Evolutionary conservation across 37 sponge, comb jelly and placozoan genomes (phyloP).

Genomic region (Oscarella lobularis): DNA sequence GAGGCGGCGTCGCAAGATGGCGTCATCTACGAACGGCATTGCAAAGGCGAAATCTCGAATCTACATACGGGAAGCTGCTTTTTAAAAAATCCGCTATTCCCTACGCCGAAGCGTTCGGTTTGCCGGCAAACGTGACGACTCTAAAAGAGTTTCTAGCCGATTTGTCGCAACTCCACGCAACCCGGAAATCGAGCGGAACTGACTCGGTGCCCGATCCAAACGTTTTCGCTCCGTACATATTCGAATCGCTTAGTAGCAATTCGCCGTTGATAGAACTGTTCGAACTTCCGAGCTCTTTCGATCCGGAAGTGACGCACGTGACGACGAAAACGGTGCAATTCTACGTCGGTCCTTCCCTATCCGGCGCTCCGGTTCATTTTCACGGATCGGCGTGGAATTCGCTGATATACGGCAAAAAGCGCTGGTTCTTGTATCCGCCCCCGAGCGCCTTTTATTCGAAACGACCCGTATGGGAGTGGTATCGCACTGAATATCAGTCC

Average conservation of each 20-base stretch:
- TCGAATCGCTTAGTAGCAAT: constrained; percentile 23
- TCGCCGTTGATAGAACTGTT: constrained; percentile 51
- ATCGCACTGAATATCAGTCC: constrained; percentile 8
- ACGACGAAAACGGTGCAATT: constrained; percentile 20
- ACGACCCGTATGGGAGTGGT: constrained; percentile 65
- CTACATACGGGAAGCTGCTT: constrained; percentile 34
- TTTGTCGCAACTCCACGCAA: constrained; percentile 16
- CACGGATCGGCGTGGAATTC: constrained; percentile 59
- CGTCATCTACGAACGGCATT: constrained; percentile 21
- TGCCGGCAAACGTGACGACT: constrained; percentile 9
- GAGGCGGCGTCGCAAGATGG: constrained; percentile 33
- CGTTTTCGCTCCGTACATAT: constrained; percentile 28
- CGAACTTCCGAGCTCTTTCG: constrained; percentile 28
- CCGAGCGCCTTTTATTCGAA: constrained; percentile 46
- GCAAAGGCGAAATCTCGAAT: constrained; percentile 52
- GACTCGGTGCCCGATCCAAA: constrained; percentile 2
- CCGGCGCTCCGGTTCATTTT: constrained; percentile 55
- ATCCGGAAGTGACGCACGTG: constrained; percentile 44
- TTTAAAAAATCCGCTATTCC: constrained; percentile 32
- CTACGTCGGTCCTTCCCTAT: constrained; percentile 55
- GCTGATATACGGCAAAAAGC: constrained; percentile 56
- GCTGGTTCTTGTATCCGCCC: constrained; percentile 77
- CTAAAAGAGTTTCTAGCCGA: constrained; percentile 31
- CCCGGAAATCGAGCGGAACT: background rate
- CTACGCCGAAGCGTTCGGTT: constrained; percentile 29